Conservation (phyloP, 2,797 vertebrate species). For the Cephalopachus bancanus region DNA sequence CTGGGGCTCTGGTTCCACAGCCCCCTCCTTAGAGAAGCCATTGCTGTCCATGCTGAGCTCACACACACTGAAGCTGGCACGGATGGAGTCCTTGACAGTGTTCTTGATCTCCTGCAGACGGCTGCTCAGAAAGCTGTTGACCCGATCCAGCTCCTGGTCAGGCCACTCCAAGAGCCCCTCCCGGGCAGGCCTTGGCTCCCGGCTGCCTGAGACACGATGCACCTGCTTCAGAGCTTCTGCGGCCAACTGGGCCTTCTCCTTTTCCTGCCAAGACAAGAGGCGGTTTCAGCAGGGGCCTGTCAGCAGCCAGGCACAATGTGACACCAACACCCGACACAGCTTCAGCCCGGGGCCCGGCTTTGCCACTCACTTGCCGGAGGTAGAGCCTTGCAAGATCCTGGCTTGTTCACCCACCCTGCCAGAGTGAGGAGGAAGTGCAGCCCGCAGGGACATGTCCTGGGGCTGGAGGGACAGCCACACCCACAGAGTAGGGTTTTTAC, state of each 20-base stretch:
- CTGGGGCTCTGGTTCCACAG: constrained; percentile 93
- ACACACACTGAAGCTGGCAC: constrained; percentile 97
- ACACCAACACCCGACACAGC: constrained; percentile 4
- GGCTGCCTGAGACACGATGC: constrained; percentile 83
- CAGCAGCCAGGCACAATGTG: not conserved
- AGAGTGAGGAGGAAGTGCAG: not conserved
- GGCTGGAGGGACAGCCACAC: not conserved
- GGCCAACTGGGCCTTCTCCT: constrained; percentile 95
- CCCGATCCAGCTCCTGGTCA: constrained; percentile 96
- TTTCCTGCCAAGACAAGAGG: constrained; percentile 89
- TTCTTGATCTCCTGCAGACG: constrained; percentile 99
- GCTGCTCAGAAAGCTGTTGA: constrained; percentile 98
- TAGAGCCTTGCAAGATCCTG: not conserved
- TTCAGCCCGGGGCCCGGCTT: constrained; percentile 12
- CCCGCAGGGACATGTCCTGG: not conserved
- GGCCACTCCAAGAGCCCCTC: constrained; percentile 96
- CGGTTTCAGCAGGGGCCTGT: constrained; percentile 44
- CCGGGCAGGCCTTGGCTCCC: constrained; percentile 77
- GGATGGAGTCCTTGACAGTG: constrained; percentile 98
- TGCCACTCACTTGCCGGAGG: constrained; percentile 18
- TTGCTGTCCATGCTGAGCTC: constrained; percentile 98
- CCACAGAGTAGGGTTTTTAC: not conserved
- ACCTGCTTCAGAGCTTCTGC: constrained; percentile 86
- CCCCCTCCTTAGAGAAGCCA: constrained; percentile 97
- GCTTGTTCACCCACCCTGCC: not conserved